Base-by-base conservation (phyloP, 2,888 invertebrate species). In the Amphipyra tragopoginis region DNA sequence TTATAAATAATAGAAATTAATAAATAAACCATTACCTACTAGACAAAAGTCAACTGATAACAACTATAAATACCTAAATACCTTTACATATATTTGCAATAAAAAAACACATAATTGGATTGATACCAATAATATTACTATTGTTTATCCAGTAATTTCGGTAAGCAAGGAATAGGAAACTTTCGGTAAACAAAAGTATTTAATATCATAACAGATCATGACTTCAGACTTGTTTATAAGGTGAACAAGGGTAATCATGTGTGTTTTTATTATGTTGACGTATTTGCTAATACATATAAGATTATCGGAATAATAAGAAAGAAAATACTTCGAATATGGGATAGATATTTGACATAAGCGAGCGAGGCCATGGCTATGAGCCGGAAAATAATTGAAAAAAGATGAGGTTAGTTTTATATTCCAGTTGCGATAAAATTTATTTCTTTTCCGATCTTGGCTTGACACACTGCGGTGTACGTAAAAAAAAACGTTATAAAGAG, bases 181-280 rank as follows among this genome's bases (percentile, higher is more conserved):
- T n/a, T 15, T 56, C 8, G n/a, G 26, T 58, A 14, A 58, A 59
- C 14, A 59, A 40, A 5, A 34, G 21, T 26, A n/a, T 15, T 3
- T 44, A 1, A 21, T 11, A 39, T 13, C 13, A 9, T 13, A 38
- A 29, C 21, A 38, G 2, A 34, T 34, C 1, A 33, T 33, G 13
- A 11, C 11, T 13, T 33, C 14, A 9, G 9, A 26, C 29, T 29
- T 29, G 29, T 29, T 4, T 6, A n/a, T 34, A 2, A 49, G 21
- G 6, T 40, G 51, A 10, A 29, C 14, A 11, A 10, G 14, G 40
- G 9, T 14, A 33, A 40, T 40, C 40, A 51, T 14, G 29, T 8
- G 29, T 29, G 40, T 11, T 14, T 29, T 33, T 33, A 50, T 50
- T 29, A 29, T 50, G 10, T 51, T 51, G 51, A 40, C 40, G 14